phyloP scores from a whole-genome alignment of 2,797 vertebrate genomes.

The Paramormyrops hopkinsi region DNA sequence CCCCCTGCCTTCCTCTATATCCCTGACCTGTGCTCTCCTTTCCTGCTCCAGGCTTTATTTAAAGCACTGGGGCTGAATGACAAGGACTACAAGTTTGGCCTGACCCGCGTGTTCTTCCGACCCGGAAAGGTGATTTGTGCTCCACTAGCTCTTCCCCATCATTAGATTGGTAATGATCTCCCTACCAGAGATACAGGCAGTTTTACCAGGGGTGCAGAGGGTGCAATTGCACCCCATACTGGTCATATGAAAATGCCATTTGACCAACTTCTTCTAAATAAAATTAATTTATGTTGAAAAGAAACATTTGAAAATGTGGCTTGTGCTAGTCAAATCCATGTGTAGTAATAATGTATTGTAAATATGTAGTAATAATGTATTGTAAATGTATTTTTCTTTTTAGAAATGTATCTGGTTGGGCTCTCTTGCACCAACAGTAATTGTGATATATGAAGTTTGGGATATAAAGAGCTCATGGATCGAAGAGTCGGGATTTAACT shows the following conservation, averaged over 20 bases:
- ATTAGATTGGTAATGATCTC: background rate
- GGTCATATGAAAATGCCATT: background rate
- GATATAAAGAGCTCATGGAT: background rate
- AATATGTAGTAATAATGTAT: background rate
- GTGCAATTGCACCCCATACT: background rate
- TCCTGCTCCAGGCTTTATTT: conserved; percentile 79
- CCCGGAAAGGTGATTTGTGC: conserved; percentile 82
- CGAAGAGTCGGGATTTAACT: background rate
- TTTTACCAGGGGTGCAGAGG: background rate
- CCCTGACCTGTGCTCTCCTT: conserved; percentile 9
- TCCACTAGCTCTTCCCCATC: background rate
- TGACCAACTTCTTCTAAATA: background rate
- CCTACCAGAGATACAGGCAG: background rate
- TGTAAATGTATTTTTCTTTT: background rate
- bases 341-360: background rate
- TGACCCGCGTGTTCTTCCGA: conserved; percentile 96
- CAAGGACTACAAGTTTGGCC: conserved; percentile 92
- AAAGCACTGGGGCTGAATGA: conserved; percentile 95
- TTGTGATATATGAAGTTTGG: background rate
- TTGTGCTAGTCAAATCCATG: background rate
- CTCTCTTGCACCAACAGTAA: background rate
- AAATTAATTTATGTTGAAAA: background rate
- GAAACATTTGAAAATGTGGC: background rate
- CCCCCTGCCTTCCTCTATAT: conserved; percentile 6
- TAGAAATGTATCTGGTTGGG: background rate